Conservation (phyloP, 1,140 invertebrate genomes). For the Mylabris phalerata region DNA sequence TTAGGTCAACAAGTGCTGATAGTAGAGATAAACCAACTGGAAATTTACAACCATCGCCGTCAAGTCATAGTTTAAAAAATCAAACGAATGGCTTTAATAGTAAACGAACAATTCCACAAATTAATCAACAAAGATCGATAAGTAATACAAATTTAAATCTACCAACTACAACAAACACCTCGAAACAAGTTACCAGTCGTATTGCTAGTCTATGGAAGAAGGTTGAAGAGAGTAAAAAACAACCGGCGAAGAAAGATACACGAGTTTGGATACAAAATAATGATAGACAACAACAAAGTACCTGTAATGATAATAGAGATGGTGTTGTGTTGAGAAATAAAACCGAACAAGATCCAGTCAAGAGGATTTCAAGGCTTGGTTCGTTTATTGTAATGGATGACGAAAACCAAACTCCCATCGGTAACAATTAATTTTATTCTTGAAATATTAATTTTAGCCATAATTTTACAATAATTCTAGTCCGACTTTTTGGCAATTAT, state of each 20-base stretch:
- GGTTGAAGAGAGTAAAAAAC: conserved; percentile 66
- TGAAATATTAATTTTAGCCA: conserved; percentile 10
- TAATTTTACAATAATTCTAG: conserved; percentile 22
- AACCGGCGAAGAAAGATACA: conserved; percentile 50
- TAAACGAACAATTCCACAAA: not conserved
- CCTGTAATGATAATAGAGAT: conserved; percentile 30
- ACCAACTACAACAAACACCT: conserved; percentile 4
- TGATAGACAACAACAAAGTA: conserved; percentile 23
- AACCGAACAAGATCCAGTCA: conserved; percentile 27
- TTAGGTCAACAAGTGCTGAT: conserved; percentile 39
- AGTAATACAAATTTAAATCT: not conserved
- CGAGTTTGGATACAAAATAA: conserved; percentile 53
- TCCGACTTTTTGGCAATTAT: conserved; percentile 15
- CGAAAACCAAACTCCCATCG: conserved; percentile 6
- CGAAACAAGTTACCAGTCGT: conserved; percentile 69
- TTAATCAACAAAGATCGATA: not conserved
- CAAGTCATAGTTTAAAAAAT: conserved; percentile 51
- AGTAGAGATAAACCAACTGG: conserved; percentile 26
- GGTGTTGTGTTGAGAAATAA: conserved; percentile 33
- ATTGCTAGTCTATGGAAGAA: conserved; percentile 85
- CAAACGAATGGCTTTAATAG: conserved; percentile 15
- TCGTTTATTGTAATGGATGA: conserved; percentile 42
- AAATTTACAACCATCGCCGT: conserved; percentile 45
- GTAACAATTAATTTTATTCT: not conserved
- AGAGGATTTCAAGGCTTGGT: conserved; percentile 47